A percentile compares a stretch with the other conserved stretches of the same genome.
Conservation (phyloP, 2,797 vertebrate species). For the Avahi laniger region DNA sequence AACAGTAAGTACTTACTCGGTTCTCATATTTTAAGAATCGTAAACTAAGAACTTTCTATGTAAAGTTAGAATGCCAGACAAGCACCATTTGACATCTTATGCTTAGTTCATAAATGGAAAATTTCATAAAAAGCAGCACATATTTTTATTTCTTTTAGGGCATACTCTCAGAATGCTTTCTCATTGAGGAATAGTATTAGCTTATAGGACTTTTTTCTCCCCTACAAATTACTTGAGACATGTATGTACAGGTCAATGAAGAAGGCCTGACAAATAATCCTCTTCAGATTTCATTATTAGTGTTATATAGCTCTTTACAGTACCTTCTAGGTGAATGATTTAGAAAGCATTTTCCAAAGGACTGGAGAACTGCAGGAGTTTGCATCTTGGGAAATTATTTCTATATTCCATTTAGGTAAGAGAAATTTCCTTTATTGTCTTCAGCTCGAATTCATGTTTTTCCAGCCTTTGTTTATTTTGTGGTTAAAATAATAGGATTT, state of each 20-base stretch:
- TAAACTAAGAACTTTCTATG: slow-evolving; percentile 15
- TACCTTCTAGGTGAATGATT: background rate
- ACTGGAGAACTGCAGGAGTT: background rate
- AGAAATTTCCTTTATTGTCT: slow-evolving; percentile 21
- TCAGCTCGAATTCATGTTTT: slow-evolving; percentile 33
- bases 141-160: slow-evolving; percentile 29
- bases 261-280: background rate
- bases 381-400: slow-evolving; percentile 33
- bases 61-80: slow-evolving; percentile 14
- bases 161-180: background rate
- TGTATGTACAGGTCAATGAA: background rate
- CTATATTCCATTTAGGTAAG: background rate
- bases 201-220: background rate
- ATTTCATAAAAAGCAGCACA: background rate
- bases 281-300: slow-evolving; percentile 28
- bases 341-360: slow-evolving; percentile 41
- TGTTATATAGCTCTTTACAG: background rate
- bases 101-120: slow-evolving; percentile 1
- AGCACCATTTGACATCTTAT: background rate
- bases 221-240: background rate
- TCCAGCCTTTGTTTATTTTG: slow-evolving; percentile 14
- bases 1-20: background rate
- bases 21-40: slow-evolving; percentile 22
- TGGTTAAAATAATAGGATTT: background rate
- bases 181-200: background rate